Percentiles rank a stretch among this genome's conserved stretches.
phyloP scores from a whole-genome alignment of 2,113 vertebrate genomes.

The Rhinoptilus africanus region DNA sequence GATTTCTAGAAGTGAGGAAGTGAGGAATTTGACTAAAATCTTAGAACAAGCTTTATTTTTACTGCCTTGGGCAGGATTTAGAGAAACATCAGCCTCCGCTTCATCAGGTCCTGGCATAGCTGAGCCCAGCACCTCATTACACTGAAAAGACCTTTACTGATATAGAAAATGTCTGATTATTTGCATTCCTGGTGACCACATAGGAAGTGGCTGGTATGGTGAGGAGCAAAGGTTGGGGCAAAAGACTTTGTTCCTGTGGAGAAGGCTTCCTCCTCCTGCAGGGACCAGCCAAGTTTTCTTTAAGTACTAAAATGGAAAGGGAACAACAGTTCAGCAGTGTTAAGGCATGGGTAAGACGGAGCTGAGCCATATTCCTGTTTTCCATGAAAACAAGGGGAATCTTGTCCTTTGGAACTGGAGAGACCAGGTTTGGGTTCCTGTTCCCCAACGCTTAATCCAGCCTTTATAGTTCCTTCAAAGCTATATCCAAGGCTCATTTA shows the following conservation, averaged over 20 bases:
- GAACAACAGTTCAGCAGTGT: background rate
- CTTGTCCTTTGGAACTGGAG: background rate
- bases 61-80: conserved; percentile 3
- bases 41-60: conserved; percentile 8
- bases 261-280: background rate
- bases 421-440: background rate
- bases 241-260: background rate
- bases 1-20: conserved; percentile 1
- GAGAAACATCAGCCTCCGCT: background rate
- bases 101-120: background rate
- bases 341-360: background rate
- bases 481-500: background rate
- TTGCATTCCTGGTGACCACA: background rate
- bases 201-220: background rate
- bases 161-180: background rate
- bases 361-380: background rate
- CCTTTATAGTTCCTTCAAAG: background rate
- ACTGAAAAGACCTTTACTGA: background rate
- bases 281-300: background rate
- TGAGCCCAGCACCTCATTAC: background rate
- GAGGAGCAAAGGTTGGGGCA: background rate
- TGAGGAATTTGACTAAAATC: conserved; percentile 1
- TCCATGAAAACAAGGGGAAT: background rate
- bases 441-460: background rate
- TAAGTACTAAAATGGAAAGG: background rate